Evolutionary conservation across 2,888 invertebrate genomes (phyloP), one percentile per base, ranked within the genome.

Genomic region (Neria commutata): DNA sequence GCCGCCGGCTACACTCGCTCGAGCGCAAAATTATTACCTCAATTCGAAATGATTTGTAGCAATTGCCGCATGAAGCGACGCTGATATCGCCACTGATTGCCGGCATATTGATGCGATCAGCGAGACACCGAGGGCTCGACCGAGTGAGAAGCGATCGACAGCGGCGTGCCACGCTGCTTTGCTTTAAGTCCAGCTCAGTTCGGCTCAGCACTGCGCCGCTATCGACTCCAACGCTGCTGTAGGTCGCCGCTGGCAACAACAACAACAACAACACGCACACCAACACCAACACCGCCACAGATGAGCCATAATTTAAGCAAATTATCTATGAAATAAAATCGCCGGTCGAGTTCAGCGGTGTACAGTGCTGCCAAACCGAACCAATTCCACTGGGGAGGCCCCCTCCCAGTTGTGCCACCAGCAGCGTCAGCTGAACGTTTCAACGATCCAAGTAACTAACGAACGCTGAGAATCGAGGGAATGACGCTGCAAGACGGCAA

Each of bases 251-350:
- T 52, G 24, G 37, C 37, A 47, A 8, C 47, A 47, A 47, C 10
- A 55, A 49, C 45, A 19, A 14, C 26, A n/a, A 11, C 46, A 21
- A 26, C 40, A 45, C 14, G 11, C 8, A 29, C 50, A 33, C 5
- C 53, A 29, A 29, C 48, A n/a, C 16, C 21, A 29, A 66, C n/a
- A 64, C 58, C 60, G 67, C 64, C 46, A 47, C 34, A 24, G 56
- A 23, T 68, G 70, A 67, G 72, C 72, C 71, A 76, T 75, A 75
- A 75, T 76, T 75, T 75, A 76, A 73, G 71, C 72, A 70, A 67
- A 73, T 75, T 75, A 76, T 75, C 74, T 76, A 71, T 72, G 72
- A 74, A 76, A 71, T 68, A 66, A 72, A 76, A 75, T 76, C 75
- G 70, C 66, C 69, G 68, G 68, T 72, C n/a, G n/a, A n/a, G n/a